phyloP scores from a whole-genome alignment of 2,113 vertebrate genomes.

The Lycocorax pyrrhopterus region DNA sequence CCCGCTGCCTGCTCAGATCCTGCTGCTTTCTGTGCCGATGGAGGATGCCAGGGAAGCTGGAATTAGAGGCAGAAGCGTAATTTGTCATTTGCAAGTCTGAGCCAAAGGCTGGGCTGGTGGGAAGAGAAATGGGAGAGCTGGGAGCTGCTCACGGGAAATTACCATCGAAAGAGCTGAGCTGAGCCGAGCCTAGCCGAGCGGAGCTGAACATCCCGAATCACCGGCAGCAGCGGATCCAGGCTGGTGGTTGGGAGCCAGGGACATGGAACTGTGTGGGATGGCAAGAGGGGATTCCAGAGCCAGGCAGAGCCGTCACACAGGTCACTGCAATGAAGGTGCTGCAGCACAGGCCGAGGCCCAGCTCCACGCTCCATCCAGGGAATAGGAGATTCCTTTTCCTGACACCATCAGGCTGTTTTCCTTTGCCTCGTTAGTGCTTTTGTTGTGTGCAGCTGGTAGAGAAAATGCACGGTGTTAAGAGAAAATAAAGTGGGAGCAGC shows the following conservation, averaged over 20 bases:
- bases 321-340: too few relatives aligned
- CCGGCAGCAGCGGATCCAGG: rapidly evolving
- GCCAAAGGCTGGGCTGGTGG: not conserved
- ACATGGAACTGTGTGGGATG: rapidly evolving
- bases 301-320: too few relatives aligned
- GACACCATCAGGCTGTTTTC: not conserved
- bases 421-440: not conserved
- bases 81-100: constrained; percentile 39
- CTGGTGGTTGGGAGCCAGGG: not conserved
- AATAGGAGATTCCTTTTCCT: not conserved
- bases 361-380: rapidly evolving
- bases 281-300: not conserved
- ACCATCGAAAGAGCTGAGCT: not conserved
- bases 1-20: constrained; percentile 21
- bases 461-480: not conserved
- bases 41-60: constrained; percentile 45
- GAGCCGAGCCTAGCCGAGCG: not conserved
- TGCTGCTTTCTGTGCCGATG: not conserved
- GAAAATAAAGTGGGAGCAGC: not conserved
- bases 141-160: not conserved
- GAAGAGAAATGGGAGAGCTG: constrained; percentile 4
- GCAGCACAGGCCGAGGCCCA: not conserved
- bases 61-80: constrained; percentile 22
- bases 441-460: not conserved
- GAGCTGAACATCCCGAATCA: not conserved